Evolutionary conservation across 1,140 invertebrate genomes (phyloP).

Genomic region (Euwallacea fornicatus): DNA sequence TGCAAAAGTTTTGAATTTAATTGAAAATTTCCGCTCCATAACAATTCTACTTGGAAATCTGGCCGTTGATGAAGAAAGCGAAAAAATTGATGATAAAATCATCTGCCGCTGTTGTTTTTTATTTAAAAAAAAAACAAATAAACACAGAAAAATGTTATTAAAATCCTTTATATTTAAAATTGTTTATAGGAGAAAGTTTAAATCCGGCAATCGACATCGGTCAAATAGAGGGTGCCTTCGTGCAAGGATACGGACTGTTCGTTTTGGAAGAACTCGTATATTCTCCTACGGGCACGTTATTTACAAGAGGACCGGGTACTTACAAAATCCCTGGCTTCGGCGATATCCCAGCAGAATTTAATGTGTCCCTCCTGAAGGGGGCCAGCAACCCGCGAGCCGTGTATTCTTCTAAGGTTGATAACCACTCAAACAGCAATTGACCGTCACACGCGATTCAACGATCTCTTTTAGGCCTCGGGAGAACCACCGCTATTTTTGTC

Average conservation of each 20-base stretch:
- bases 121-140: neutral
- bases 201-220: conserved; percentile 97
- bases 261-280: conserved; percentile 88
- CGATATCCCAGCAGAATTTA: conserved; percentile 89
- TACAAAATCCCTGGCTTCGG: conserved; percentile 92
- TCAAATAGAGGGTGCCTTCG: conserved; percentile 92
- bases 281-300: conserved; percentile 78
- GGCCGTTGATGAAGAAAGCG: too few species aligned
- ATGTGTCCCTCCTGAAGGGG: conserved; percentile 88
- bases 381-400: conserved; percentile 86
- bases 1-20: too few species aligned
- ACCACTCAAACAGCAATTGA: neutral
- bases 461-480: conserved; percentile 77
- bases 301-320: conserved; percentile 82
- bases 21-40: too few species aligned
- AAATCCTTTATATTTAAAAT: neutral
- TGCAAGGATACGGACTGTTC: conserved; percentile 91
- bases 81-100: too few species aligned
- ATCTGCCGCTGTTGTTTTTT: too few species aligned
- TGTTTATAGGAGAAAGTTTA: conserved; percentile 71
- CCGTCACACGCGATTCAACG: too few species aligned
- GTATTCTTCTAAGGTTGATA: conserved; percentile 88
- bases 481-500: conserved; percentile 93
- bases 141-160: neutral
- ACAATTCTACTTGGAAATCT: too few species aligned